Percentiles rank a stretch among this genome's conserved stretches.
Conservation (phyloP, 2,113 vertebrate species). For the Neotragus pygmaeus region DNA sequence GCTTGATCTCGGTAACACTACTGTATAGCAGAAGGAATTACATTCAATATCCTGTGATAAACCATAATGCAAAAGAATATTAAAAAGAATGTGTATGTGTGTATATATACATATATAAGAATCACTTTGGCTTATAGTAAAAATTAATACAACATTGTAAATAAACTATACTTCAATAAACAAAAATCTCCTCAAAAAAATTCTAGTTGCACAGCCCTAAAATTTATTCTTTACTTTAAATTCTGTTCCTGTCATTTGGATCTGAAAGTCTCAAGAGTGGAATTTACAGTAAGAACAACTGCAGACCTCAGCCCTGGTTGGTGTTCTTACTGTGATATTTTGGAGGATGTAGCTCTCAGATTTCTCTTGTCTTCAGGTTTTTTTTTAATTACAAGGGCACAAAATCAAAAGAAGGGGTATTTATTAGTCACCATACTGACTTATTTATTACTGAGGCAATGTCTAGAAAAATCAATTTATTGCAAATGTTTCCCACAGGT, state of each 20-base stretch:
- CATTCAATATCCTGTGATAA: not conserved
- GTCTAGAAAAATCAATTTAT: constrained; percentile 59
- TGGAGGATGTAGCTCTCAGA: not conserved
- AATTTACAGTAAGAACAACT: not conserved
- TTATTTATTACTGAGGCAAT: constrained; percentile 54
- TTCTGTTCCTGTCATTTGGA: not conserved
- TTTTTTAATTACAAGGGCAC: constrained; percentile 65
- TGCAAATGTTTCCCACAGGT: constrained; percentile 50
- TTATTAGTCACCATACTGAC: constrained; percentile 60
- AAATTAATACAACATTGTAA: not conserved
- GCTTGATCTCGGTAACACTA: not conserved
- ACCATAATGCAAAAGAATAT: not conserved
- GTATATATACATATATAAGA: not conserved
- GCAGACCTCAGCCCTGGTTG: not conserved
- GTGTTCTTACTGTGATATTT: not conserved
- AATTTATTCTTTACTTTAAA: not conserved
- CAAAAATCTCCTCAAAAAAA: not conserved
- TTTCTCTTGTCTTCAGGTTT: constrained; percentile 38
- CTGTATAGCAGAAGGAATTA: not conserved
- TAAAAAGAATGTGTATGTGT: not conserved
- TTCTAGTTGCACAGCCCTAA: not conserved
- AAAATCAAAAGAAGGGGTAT: constrained; percentile 58
- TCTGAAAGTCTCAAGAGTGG: not conserved
- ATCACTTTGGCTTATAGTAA: not conserved
- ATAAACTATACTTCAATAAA: not conserved